Conservation (phyloP, 2,113 vertebrate species). For the Platysternon megacephalum region DNA sequence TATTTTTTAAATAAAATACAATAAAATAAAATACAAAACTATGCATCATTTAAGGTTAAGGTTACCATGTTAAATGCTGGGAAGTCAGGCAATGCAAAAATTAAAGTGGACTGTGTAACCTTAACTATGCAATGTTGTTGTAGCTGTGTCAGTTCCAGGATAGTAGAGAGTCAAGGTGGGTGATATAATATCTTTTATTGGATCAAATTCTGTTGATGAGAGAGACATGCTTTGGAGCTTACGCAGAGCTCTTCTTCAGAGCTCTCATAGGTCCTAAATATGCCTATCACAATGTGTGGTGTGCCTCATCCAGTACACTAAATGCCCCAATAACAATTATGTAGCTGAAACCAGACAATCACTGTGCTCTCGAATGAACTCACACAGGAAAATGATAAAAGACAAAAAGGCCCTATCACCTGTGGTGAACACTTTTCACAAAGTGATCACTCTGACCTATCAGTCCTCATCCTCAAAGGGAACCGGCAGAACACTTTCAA, state of each 20-base stretch:
- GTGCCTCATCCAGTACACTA: neutral
- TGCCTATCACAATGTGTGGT: neutral
- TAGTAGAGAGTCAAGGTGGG: neutral
- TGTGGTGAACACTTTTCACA: too few species aligned
- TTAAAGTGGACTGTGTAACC: neutral
- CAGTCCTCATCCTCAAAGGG: too few species aligned
- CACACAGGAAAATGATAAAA: too few species aligned
- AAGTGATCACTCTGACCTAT: too few species aligned
- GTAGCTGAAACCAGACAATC: neutral
- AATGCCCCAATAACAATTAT: neutral
- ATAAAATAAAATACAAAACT: neutral
- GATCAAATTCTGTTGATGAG: neutral
- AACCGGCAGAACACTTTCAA: too few species aligned
- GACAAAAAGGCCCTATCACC: too few species aligned
- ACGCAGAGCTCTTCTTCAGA: too few species aligned
- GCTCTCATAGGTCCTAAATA: neutral
- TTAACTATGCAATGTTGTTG: neutral
- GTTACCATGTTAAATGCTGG: neutral
- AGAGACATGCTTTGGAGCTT: neutral
- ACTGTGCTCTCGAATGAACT: neutral
- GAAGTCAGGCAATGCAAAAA: neutral
- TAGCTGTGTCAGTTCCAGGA: neutral
- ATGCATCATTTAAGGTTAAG: neutral
- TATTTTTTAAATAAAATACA: neutral
- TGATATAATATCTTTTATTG: neutral